Evolutionary conservation across 2,797 vertebrate genomes (phyloP).

Genomic region (Acestrorhynchus altus): DNA sequence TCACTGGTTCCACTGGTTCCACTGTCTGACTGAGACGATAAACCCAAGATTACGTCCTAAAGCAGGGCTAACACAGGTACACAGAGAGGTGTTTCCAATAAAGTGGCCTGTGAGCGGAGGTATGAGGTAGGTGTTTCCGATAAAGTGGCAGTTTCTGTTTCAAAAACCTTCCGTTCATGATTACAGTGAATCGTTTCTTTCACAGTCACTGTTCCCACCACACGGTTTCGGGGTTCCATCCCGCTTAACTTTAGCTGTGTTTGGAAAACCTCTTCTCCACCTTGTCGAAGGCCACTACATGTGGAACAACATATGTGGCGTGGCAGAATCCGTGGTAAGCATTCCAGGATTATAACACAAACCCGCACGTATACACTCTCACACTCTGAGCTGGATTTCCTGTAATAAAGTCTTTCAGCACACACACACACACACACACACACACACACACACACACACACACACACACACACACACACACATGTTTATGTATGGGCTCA

Average conservation of each 20-base stretch:
- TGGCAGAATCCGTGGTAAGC: not conserved
- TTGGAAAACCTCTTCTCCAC: not conserved
- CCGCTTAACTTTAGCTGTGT: not conserved
- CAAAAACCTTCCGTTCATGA: too few species aligned
- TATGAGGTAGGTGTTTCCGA: too few species aligned
- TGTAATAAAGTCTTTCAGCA: conserved; percentile 3
- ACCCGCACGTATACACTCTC: not conserved
- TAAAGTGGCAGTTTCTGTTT: too few species aligned
- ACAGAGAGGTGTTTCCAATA: too few species aligned
- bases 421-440: conserved; percentile 16
- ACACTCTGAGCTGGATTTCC: not conserved
- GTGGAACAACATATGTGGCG: not conserved
- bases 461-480: conserved; percentile 1
- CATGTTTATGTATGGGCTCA: conserved; percentile 27
- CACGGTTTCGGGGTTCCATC: not conserved
- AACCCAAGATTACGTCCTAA: too few species aligned
- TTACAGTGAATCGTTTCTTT: too few species aligned
- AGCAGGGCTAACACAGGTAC: too few species aligned
- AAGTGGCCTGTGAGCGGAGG: too few species aligned
- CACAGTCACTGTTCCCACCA: not conserved
- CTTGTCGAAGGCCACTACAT: not conserved
- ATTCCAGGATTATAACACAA: not conserved
- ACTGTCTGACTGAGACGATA: too few species aligned
- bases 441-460: conserved; percentile 9
- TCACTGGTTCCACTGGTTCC: too few species aligned